phyloP scores from a whole-genome alignment of 2,797 vertebrate species.

The Poecilia wingei region DNA sequence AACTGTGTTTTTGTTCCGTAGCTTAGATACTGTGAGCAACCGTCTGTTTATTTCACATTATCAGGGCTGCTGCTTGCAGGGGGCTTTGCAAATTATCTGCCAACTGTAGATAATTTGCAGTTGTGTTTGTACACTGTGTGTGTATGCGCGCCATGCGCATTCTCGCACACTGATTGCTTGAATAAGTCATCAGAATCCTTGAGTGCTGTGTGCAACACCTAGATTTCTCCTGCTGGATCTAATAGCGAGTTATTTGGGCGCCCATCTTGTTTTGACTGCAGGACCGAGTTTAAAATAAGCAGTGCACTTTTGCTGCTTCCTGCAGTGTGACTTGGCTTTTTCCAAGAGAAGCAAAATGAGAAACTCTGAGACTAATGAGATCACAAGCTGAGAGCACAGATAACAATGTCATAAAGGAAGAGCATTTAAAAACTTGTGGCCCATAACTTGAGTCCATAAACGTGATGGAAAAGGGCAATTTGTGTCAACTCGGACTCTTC shows the following conservation, averaged over 20 bases:
- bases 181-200: slow-evolving; percentile 2
- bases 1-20: slow-evolving; percentile 44
- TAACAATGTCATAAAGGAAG: background rate
- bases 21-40: slow-evolving; percentile 41
- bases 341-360: slow-evolving; percentile 6
- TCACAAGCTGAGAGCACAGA: slow-evolving; percentile 12
- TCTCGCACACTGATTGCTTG: background rate
- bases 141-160: background rate
- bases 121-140: slow-evolving; percentile 1
- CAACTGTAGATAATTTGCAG: slow-evolving; percentile 15
- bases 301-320: background rate
- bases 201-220: slow-evolving; percentile 6
- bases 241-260: slow-evolving; percentile 16
- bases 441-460: background rate
- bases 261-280: slow-evolving; percentile 18
- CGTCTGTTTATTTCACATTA: slow-evolving; percentile 39
- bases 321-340: background rate
- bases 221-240: slow-evolving; percentile 5
- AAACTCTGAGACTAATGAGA: background rate
- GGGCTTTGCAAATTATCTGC: slow-evolving; percentile 28
- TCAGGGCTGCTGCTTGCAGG: slow-evolving; percentile 3
- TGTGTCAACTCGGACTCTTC: background rate
- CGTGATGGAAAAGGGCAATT: background rate
- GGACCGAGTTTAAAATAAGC: background rate
- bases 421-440: slow-evolving; percentile 6